Evolutionary conservation across 2,797 vertebrate genomes (phyloP), one percentile per base, ranked within the genome.

Genomic region (Chlorospingus semifuscus): DNA sequence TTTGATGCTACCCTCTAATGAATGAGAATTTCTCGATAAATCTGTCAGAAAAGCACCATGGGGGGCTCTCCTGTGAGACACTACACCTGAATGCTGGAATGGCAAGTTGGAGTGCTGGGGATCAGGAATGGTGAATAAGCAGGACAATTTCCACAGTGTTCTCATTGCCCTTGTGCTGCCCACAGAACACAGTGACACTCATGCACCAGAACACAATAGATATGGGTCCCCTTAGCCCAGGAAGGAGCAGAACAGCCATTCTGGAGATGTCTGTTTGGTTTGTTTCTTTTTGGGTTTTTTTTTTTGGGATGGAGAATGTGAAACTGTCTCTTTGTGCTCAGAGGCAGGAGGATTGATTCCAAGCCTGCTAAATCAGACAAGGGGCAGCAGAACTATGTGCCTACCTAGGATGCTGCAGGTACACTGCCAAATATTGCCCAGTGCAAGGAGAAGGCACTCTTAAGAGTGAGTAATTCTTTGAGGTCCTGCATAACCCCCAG

Each of bases 281-380:
- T 83, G n/a, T 15, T n/a, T 57, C n/a, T 24, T n/a, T 23, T 23
- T 4, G 6, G 15, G 1, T 0, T 26, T 2, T 24, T 20, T 12
- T 14, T 34, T 50, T 63, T 46, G 53, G 18, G 7, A 12, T 30
- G 12, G 17, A 49, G 30, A 13, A 39, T 7, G 21, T 84, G 24
- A 92, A 76, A 47, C 32, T 57, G 34, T 2, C 27, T 59, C 11
- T 60, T 36, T 22, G 13, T 56, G 34, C 44, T 29, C 24, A 60
- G 55, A 77, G 41, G 37, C 30, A 66, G 23, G 12, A 85, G 27
- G 12, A 49, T 30, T 80, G 37, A 39, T 75, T 49, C 44, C 13
- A 64, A 77, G 9, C 17, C 52, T 77, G 15, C 37, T 83, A 68
- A 83, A 53, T 53, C 12, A 49, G 34, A 56, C 13, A 71, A 70